phyloP scores from a whole-genome alignment of 30 jellyfish, hydroid and myxozoan species.

The Aurelia aurita region DNA sequence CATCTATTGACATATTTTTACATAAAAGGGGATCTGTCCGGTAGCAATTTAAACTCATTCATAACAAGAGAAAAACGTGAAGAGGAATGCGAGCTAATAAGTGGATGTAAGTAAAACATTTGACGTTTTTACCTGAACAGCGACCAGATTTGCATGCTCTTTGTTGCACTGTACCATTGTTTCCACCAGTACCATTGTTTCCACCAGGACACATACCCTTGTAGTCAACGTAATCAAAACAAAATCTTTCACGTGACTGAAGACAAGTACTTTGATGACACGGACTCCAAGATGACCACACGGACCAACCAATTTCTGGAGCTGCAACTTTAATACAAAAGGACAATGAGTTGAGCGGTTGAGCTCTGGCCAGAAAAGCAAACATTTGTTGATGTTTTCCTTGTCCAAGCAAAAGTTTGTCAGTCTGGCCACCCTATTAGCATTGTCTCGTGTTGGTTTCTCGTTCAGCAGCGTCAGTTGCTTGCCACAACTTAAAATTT shows the following conservation, averaged over 20 bases:
- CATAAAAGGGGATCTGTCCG: too few species aligned
- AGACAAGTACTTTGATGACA: constrained; percentile 11
- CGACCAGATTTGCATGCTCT: constrained; percentile 23
- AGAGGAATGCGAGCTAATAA: too few species aligned
- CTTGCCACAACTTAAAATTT: too few species aligned
- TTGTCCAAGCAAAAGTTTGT: too few species aligned
- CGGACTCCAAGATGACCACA: constrained; percentile 34
- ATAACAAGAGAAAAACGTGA: too few species aligned
- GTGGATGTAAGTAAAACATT: too few species aligned
- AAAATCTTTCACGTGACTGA: constrained; percentile 26
- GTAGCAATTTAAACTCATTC: too few species aligned
- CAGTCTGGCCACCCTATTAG: too few species aligned
- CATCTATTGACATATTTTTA: too few species aligned
- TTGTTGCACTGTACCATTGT: not conserved
- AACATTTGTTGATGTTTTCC: not conserved
- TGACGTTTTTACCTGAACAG: constrained; percentile 9
- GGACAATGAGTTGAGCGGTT: not conserved
- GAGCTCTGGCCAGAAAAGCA: not conserved
- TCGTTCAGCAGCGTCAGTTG: too few species aligned
- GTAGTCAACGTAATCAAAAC: constrained; percentile 1
- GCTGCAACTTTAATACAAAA: constrained; percentile 9
- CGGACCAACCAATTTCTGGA: constrained; percentile 12
- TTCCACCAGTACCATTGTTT: not conserved
- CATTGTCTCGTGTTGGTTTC: too few species aligned
- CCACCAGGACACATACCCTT: not conserved